Percentiles rank a stretch among this genome's conserved stretches.
phyloP scores from a whole-genome alignment of 2,113 vertebrate species.

The Irena cyanogastra region DNA sequence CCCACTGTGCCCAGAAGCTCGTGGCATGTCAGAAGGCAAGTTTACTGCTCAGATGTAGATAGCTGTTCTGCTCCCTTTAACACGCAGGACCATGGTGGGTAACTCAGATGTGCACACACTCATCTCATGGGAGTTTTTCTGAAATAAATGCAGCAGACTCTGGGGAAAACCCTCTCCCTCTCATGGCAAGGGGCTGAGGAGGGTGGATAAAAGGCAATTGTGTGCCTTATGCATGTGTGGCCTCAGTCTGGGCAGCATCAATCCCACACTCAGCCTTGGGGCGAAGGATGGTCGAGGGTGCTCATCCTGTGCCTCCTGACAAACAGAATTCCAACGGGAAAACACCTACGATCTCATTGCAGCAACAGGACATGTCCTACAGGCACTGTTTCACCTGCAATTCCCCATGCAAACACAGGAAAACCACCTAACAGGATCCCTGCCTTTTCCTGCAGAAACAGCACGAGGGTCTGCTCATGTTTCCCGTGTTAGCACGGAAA shows the following conservation, averaged over 20 bases:
- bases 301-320: neutral
- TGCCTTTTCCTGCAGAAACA: neutral
- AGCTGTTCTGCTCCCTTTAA: neutral
- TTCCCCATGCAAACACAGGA: fast-evolving
- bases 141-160: neutral
- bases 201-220: neutral
- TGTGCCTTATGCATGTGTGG: neutral
- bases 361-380: neutral
- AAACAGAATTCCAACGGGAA: neutral
- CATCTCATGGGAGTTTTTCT: neutral
- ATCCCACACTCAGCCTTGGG: neutral
- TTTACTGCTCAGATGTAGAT: neutral
- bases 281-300: neutral
- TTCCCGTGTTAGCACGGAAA: neutral
- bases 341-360: neutral
- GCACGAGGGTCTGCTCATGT: neutral
- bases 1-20: neutral
- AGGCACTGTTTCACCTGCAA: neutral
- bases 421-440: neutral
- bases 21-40: neutral
- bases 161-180: neutral
- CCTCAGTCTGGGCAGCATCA: neutral
- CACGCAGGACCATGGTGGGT: fast-evolving
- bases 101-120: neutral
- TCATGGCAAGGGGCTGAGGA: neutral